Percentiles rank a stretch among this genome's conserved stretches.
Evolutionary conservation across 2,113 vertebrate species (phyloP).

Genomic region (Cephalopholis sonnerati): DNA sequence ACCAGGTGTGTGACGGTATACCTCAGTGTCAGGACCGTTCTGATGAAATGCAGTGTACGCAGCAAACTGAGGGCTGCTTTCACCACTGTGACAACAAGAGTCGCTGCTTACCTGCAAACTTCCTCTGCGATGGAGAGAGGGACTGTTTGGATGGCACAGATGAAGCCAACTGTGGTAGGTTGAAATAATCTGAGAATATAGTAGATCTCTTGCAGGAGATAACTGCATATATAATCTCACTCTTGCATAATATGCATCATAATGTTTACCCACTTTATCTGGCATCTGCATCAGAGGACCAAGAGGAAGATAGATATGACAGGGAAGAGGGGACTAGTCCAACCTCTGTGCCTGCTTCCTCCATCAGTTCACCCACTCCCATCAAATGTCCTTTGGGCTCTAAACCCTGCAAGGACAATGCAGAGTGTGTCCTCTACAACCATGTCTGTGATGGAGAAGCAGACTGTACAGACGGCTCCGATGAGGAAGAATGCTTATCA

Average conservation of each 20-base stretch:
- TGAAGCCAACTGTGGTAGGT: constrained; percentile 81
- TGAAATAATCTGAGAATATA: neutral
- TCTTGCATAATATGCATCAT: neutral
- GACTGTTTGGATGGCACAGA: constrained; percentile 89
- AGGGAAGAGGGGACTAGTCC: neutral
- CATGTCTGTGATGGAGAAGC: constrained; percentile 87
- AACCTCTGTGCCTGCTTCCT: neutral
- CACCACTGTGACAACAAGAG: constrained; percentile 84
- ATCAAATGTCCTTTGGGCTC: constrained; percentile 64
- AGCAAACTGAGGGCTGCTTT: constrained; percentile 74
- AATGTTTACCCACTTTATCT: neutral
- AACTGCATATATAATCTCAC: neutral
- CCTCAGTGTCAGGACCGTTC: constrained; percentile 89
- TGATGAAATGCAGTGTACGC: constrained; percentile 84
- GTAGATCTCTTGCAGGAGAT: neutral
- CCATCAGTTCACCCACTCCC: constrained; percentile 47
- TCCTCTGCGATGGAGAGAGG: constrained; percentile 86
- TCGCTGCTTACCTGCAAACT: constrained; percentile 85
- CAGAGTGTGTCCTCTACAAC: constrained; percentile 75
- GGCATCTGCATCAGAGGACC: constrained; percentile 24
- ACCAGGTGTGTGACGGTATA: constrained; percentile 84
- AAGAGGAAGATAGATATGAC: neutral
- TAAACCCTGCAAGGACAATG: constrained; percentile 78
- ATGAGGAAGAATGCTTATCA: constrained; percentile 82
- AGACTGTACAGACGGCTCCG: constrained; percentile 89